These are phyloP conservation scores for Fabriciana adippe DNA, from an alignment of 2,888 invertebrate species.

Conservation along the genomic window DNA sequence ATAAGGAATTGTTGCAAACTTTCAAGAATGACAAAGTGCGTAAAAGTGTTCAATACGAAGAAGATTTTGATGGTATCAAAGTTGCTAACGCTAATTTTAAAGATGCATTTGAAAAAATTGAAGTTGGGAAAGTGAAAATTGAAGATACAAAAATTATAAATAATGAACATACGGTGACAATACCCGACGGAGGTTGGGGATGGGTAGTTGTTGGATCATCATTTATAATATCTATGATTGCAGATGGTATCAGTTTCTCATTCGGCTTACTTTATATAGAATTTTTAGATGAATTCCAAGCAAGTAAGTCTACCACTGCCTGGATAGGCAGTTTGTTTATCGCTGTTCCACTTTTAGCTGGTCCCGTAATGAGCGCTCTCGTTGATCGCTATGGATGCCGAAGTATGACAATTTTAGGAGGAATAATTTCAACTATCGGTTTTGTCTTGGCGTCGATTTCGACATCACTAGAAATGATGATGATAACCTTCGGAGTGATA, in stretches of 20 bases:
- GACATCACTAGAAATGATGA: constrained; percentile 88
- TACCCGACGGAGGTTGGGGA: constrained; percentile 93
- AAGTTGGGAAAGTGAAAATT: constrained; percentile 48
- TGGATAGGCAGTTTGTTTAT: constrained; percentile 95
- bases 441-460: constrained; percentile 89
- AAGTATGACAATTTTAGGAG: constrained; percentile 88
- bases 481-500: constrained; percentile 92
- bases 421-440: constrained; percentile 87
- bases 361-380: constrained; percentile 91
- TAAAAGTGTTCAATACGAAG: constrained; percentile 35
- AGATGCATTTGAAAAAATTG: constrained; percentile 47
- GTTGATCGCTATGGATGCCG: constrained; percentile 94
- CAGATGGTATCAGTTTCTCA: constrained; percentile 96
- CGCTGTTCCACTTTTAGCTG: constrained; percentile 92
- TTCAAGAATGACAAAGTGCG: constrained; percentile 39
- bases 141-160: constrained; percentile 43
- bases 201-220: constrained; percentile 95
- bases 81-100: constrained; percentile 42
- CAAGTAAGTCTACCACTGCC: constrained; percentile 92
- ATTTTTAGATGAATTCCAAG: constrained; percentile 89
- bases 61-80: constrained; percentile 39
- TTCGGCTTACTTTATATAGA: constrained; percentile 95
- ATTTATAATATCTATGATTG: constrained; percentile 92
- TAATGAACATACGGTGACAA: constrained; percentile 69
- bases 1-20: constrained; percentile 47